Base-by-base conservation (phyloP, 2,797 vertebrate species). In the Sparidentex hasta region DNA sequence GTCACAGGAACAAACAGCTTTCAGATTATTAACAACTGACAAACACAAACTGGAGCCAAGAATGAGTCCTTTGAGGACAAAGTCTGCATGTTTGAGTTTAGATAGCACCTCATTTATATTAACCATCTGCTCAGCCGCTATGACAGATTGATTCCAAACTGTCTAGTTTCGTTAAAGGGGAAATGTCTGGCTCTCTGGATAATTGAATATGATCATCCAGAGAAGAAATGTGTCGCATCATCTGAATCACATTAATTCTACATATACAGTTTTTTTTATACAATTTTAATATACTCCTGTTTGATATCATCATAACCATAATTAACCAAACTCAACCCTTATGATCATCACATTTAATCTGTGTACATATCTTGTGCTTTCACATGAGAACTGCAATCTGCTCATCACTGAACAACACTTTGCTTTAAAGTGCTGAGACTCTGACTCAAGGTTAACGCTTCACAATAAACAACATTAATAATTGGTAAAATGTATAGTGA, bases 21-120 rank as follows among this genome's bases (percentile, higher is more conserved):
- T 67, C 23, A 80, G 43, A 51, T 54, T n/a, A 67, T 78, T 81
- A 69, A 62, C 54, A 65, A 46, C n/a, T 55, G 59, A 78, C 68
- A 52, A 74, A 57, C 12, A 11, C 5, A 67, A 12, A 13, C 25
- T 7, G 54, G 64, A 67, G 27, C n/a, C 65, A 59, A 33, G 57
- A 71, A 58, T 14, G 38, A 46, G 52, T 54, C 23, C 51, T 84
- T 46, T 73, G 65, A 62, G 20, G 61, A 48, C 3, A 18, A 43
- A 50, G n/a, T 48, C 20, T 41, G 43, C 46, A 59, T 23, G 38
- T 46, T 46, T 21, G 13, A 57, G 27, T 51, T 52, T 41, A 59
- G 2, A 50, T 2, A 43, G 8, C n/a, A 14, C 5, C 41, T 73
- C 3, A n/a, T 50, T 64, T 68, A n/a, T 23, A 55, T 70, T 78